These are phyloP conservation scores for Buceros bicornis DNA, from an alignment of 2,797 vertebrate genomes.

Conservation along the genomic window DNA sequence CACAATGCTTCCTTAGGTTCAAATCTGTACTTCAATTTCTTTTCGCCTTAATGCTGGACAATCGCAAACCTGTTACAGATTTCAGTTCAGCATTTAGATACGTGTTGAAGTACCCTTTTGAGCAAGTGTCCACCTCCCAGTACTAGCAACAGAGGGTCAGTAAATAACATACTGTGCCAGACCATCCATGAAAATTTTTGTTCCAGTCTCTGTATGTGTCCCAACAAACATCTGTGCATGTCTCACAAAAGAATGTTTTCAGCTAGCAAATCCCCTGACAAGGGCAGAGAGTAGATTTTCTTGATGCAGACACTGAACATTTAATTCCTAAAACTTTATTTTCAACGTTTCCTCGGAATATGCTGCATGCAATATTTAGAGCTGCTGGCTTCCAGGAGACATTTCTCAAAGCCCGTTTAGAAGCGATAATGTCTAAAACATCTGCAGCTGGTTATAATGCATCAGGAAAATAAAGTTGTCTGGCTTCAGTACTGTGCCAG, in stretches of 20 bases:
- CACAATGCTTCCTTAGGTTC: fast-evolving
- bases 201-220: not conserved
- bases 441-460: conserved; percentile 53
- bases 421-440: conserved; percentile 65
- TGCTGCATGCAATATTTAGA: conserved; percentile 18
- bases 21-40: not conserved
- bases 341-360: conserved; percentile 36
- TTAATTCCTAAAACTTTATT: conserved; percentile 56
- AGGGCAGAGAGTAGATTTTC: conserved; percentile 26
- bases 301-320: not conserved
- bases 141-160: not conserved
- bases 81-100: not conserved
- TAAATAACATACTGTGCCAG: not conserved
- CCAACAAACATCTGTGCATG: not conserved
- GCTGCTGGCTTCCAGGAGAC: conserved; percentile 49
- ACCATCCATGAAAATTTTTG: not conserved
- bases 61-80: not conserved
- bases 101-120: not conserved
- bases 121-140: not conserved
- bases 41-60: not conserved
- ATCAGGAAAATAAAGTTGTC: conserved; percentile 56
- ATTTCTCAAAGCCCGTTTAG: conserved; percentile 53
- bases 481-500: not conserved
- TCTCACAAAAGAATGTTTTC: not conserved
- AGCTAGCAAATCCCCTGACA: not conserved